Evolutionary conservation across 2,797 vertebrate genomes (phyloP), one percentile per base, ranked within the genome.

Genomic region (Vireo griseus): DNA sequence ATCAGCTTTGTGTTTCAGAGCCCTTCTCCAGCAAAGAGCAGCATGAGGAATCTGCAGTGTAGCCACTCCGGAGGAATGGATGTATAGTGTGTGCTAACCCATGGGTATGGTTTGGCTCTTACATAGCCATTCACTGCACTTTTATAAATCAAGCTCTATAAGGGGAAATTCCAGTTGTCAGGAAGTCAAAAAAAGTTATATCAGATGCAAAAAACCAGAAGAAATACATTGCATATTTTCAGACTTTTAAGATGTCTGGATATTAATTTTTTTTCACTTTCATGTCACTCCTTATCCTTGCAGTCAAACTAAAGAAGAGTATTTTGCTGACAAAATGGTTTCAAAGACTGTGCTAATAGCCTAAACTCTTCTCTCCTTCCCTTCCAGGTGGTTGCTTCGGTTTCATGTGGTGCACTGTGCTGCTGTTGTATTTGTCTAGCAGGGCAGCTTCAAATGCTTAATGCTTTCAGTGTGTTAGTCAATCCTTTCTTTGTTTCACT

Each of bases 271-370:
- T 97, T 82, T 97, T 88, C 74, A 84, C 86, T 95, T 97, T 93
- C 50, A 31, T 92, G 93, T 87, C 85, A 66, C 77, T 79, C 47
- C 88, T 96, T 94, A 94, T 96, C 65, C 93, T 86, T 80, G 80
- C 80, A 58, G 69, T 95, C 86, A 91, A 96, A 95, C 42, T 88
- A 42, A 75, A 95, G 89, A 91, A 78, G 77, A 86, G 55, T 81
- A 86, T 96, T 95, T 92, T 97, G 90, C 94, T 96, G 97, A 97
- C 90, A 97, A 97, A 96, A 62, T 75, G 67, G 82, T 95, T 94
- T 84, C 75, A 82, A 84, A 93, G 57, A 40, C 76, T 42, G 47
- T 77, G 86, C 91, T 90, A 96, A 94, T 31, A 74, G 78, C 39
- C 11, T 44, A 17, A 67, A 47, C 68, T 90, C 42, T 39, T 80